Percentiles rank a stretch among this genome's conserved stretches.
These are phyloP conservation scores for Nestor notabilis DNA, from an alignment of 2,113 vertebrate genomes.

Conservation along the genomic window DNA sequence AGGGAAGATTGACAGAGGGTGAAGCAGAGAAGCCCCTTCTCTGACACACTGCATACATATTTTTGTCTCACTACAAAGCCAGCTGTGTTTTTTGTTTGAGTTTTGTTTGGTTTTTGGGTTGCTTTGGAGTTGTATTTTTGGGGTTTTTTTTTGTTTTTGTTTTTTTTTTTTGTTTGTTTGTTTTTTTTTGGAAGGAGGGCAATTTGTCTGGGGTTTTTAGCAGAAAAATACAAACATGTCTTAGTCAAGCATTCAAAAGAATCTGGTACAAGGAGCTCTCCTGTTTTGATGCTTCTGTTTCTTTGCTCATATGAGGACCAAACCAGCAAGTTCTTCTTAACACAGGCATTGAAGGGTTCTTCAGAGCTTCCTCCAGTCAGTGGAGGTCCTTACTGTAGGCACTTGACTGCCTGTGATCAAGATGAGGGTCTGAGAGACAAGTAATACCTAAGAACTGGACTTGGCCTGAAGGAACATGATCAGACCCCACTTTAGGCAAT, in stretches of 20 bases:
- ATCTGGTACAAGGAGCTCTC: not conserved
- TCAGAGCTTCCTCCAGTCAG: not conserved
- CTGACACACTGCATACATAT: not conserved
- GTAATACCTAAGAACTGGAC: not conserved
- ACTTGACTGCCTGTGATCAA: not conserved
- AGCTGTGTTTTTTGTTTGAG: not conserved
- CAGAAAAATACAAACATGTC: not conserved
- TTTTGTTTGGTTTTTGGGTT: not conserved
- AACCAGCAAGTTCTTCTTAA: not conserved
- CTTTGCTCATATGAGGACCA: not conserved
- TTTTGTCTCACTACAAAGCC: not conserved
- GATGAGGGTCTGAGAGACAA: not conserved
- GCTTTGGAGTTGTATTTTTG: no score
- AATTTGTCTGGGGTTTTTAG: not conserved
- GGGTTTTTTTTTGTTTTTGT: not conserved
- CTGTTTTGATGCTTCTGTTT: not conserved
- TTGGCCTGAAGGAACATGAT: not conserved
- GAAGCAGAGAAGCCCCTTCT: not conserved
- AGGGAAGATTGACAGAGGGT: not conserved
- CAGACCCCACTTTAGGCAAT: not conserved
- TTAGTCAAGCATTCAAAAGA: not conserved
- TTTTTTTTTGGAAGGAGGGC: no score
- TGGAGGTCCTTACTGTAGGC: not conserved
- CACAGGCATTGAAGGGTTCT: accelerated
- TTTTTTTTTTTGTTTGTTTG: no score